These are phyloP conservation scores for Halcyon badia DNA, from an alignment of 2,797 vertebrate species.

Conservation along the genomic window DNA sequence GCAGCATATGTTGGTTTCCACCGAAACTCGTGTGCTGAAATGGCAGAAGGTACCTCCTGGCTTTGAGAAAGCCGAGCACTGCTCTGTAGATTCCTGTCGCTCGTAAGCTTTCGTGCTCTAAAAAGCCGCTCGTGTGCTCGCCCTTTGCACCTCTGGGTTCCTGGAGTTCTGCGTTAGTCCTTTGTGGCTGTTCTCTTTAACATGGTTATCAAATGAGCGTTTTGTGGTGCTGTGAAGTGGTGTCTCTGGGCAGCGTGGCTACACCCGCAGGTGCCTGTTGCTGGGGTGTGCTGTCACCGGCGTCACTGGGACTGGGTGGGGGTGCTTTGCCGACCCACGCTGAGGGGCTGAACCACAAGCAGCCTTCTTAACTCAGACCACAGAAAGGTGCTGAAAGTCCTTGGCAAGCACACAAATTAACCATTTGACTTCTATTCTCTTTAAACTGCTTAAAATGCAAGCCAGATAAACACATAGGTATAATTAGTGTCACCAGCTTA, in stretches of 20 bases:
- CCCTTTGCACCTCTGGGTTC: not conserved
- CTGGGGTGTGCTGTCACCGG: not conserved
- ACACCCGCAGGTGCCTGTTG: not conserved
- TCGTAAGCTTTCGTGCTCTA: not conserved
- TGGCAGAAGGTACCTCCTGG: not conserved
- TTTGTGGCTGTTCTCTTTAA: not conserved
- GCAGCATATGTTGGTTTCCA: not conserved
- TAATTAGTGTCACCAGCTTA: not conserved
- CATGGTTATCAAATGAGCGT: fast-evolving
- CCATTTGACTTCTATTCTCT: not conserved
- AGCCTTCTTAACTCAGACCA: not conserved
- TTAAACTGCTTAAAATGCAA: not conserved
- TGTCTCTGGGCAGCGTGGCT: fast-evolving
- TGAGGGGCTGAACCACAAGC: not conserved
- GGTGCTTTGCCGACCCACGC: not conserved
- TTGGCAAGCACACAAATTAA: not conserved
- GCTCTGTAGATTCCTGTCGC: not conserved
- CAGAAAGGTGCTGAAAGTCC: not conserved
- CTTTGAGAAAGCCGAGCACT: not conserved
- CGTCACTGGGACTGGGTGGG: fast-evolving
- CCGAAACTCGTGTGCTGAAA: not conserved
- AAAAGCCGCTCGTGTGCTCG: not conserved
- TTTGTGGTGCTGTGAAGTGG: fast-evolving
- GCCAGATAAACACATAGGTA: not conserved
- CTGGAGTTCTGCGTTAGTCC: too few relatives aligned